Evolutionary conservation across 2,888 invertebrate species (phyloP).

Genomic region (Brachynemurus nebulosus): DNA sequence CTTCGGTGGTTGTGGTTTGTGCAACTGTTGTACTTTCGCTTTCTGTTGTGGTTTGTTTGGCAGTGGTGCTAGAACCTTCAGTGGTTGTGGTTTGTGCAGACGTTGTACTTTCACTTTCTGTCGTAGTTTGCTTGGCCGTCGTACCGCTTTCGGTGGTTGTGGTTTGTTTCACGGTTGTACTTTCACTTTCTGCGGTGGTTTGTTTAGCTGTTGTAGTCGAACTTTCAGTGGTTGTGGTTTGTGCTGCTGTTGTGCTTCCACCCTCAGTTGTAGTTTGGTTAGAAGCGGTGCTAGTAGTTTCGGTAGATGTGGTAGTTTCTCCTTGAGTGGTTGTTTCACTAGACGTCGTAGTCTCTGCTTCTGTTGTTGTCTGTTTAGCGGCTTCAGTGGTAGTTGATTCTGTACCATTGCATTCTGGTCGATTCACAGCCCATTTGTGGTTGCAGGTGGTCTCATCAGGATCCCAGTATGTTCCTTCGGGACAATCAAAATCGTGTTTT

Average conservation of each 20-base stretch:
- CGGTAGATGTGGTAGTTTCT: slow-evolving; percentile 13
- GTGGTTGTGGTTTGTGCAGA: slow-evolving; percentile 13
- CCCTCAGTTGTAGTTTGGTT: slow-evolving; percentile 1
- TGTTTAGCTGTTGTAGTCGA: slow-evolving; percentile 10
- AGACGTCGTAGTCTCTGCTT: not conserved
- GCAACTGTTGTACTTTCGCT: slow-evolving; percentile 15
- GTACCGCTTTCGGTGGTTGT: slow-evolving; percentile 11
- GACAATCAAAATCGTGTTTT: slow-evolving; percentile 46
- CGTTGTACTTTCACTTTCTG: slow-evolving; percentile 13
- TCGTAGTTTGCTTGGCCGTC: slow-evolving; percentile 17
- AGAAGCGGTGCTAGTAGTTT: slow-evolving; percentile 2
- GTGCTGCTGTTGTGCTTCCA: slow-evolving; percentile 16
- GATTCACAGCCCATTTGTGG: slow-evolving; percentile 37
- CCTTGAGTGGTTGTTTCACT: slow-evolving; percentile 14
- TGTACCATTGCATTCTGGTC: slow-evolving; percentile 16
- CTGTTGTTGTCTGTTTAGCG: slow-evolving; percentile 4
- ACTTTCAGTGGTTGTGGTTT: slow-evolving; percentile 10
- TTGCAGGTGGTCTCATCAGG: slow-evolving; percentile 45
- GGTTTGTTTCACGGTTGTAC: slow-evolving; percentile 14
- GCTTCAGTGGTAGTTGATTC: not conserved
- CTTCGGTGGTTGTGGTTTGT: slow-evolving; percentile 8
- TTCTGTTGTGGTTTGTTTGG: slow-evolving; percentile 10
- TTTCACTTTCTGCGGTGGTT: slow-evolving; percentile 9
- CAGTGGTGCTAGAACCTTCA: slow-evolving; percentile 9
- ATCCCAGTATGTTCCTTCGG: slow-evolving; percentile 54